phyloP scores from a whole-genome alignment of 1,140 invertebrate species.

The Asobara japonica region DNA sequence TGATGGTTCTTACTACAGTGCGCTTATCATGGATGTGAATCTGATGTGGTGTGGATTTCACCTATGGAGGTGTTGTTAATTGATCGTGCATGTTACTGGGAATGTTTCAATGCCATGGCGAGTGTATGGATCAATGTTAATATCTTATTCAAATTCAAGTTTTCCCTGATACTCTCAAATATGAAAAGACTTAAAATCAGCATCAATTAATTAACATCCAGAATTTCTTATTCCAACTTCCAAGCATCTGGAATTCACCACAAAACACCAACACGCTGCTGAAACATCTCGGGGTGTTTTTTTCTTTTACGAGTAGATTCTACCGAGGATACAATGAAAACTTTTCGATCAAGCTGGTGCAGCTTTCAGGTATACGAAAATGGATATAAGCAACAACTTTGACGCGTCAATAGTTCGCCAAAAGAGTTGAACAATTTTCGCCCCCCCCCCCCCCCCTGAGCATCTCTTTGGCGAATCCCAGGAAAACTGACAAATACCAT shows the following conservation, averaged over 20 bases:
- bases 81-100: too few species aligned
- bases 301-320: neutral
- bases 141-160: neutral
- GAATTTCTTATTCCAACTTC: too few species aligned
- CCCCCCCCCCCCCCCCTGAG: neutral
- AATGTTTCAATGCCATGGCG: too few species aligned
- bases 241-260: too few species aligned
- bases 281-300: neutral
- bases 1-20: neutral
- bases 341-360: slow-evolving; percentile 17
- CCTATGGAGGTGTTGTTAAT: too few species aligned
- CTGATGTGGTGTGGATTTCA: too few species aligned
- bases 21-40: too few species aligned
- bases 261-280: too few species aligned
- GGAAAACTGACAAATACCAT: slow-evolving; percentile 58
- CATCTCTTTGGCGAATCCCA: slow-evolving; percentile 35
- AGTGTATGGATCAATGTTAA: too few species aligned
- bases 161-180: too few species aligned
- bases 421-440: slow-evolving; percentile 53
- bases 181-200: too few species aligned
- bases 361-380: slow-evolving; percentile 15
- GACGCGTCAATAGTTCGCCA: slow-evolving; percentile 31
- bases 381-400: slow-evolving; percentile 29
- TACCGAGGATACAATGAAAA: neutral
- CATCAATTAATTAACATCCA: too few species aligned